Evolutionary conservation across 2,113 vertebrate genomes (phyloP).

Genomic region (Columbina picui): DNA sequence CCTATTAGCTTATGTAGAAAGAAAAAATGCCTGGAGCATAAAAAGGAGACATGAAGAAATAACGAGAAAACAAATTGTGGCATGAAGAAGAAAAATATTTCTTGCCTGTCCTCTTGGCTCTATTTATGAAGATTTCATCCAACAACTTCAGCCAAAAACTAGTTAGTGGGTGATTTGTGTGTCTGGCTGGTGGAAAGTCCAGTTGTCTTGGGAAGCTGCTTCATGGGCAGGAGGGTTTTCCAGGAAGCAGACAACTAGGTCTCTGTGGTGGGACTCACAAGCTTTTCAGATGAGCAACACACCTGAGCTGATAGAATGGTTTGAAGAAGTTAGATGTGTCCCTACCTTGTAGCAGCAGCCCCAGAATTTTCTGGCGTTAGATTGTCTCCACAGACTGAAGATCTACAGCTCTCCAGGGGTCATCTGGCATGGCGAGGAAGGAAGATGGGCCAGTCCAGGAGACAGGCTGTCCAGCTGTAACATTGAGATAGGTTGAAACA

Average conservation of each 20-base stretch:
- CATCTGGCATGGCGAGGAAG: background rate
- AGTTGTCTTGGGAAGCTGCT: background rate
- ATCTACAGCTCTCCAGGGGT: background rate
- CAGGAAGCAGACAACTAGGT: background rate
- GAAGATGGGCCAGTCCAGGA: background rate
- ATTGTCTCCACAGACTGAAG: background rate
- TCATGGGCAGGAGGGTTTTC: background rate
- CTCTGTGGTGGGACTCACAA: fast-evolving
- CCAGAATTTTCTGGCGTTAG: background rate
- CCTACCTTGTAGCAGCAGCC: background rate
- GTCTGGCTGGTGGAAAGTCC: background rate
- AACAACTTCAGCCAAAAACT: background rate
- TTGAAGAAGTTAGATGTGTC: background rate
- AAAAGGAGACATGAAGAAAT: background rate
- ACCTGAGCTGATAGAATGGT: background rate
- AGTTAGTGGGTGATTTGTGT: background rate
- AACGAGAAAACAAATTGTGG: background rate
- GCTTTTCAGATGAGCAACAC: background rate
- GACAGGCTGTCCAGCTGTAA: background rate
- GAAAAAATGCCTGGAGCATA: background rate
- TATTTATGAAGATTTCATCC: background rate
- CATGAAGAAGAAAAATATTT: background rate
- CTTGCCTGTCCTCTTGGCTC: background rate
- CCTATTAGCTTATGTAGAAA: background rate
- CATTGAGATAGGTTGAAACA: background rate